phyloP scores from a whole-genome alignment of 2,113 vertebrate species.

The Actenoides lindsayi region DNA sequence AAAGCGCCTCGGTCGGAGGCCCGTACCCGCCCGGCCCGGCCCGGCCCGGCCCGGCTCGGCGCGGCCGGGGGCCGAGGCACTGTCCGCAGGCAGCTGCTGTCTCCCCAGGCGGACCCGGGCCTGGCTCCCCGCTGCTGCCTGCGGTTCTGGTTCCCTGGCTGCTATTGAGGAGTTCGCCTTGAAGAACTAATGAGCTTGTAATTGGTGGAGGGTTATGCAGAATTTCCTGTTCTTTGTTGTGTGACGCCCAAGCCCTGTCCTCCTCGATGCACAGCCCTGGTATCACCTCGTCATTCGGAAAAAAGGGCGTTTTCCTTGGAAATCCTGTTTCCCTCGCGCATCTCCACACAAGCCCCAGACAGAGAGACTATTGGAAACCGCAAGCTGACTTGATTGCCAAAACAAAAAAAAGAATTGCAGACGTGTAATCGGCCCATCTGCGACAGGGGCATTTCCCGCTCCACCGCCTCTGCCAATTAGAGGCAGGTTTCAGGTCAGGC shows the following conservation, averaged over 20 bases:
- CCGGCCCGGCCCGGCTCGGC: background rate
- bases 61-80: too few relatives aligned
- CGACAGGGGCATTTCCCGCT: background rate
- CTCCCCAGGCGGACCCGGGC: too few relatives aligned
- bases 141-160: background rate
- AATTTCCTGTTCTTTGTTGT: background rate
- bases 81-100: too few relatives aligned
- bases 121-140: too few relatives aligned
- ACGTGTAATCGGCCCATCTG: fast-evolving
- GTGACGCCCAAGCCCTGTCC: background rate
- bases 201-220: background rate
- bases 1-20: too few relatives aligned
- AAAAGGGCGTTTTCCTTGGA: background rate
- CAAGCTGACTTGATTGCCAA: background rate
- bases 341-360: background rate
- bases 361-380: background rate
- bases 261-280: fast-evolving
- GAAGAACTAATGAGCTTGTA: background rate
- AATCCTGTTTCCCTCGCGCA: fast-evolving
- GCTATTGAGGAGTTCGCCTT: background rate
- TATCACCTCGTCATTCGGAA: background rate
- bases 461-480: background rate
- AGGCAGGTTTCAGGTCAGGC: background rate
- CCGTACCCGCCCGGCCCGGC: background rate
- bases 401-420: background rate